phyloP scores from a whole-genome alignment of 2,888 invertebrate genomes.

The Drosophila meridiana region DNA sequence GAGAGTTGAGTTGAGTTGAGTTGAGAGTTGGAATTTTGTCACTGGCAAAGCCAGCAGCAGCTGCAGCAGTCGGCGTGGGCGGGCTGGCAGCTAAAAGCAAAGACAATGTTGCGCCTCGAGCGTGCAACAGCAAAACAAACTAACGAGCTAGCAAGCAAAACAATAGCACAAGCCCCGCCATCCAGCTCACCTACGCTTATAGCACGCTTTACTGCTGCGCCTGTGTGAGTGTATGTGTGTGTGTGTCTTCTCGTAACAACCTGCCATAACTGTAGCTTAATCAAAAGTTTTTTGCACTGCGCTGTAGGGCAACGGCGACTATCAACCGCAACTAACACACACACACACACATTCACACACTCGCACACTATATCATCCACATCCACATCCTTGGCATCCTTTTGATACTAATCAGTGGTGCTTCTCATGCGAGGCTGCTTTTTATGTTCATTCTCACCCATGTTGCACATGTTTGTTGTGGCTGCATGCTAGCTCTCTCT shows the following conservation, averaged over 20 bases:
- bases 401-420: constrained; percentile 75
- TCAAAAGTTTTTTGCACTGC: constrained; percentile 83
- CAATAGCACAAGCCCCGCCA: constrained; percentile 54
- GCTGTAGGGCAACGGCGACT: constrained; percentile 65
- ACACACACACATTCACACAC: constrained; percentile 28
- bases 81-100: constrained; percentile 42
- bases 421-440: constrained; percentile 61
- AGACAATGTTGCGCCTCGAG: constrained; percentile 66
- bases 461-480: constrained; percentile 60
- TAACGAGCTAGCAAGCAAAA: constrained; percentile 77
- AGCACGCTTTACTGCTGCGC: neutral
- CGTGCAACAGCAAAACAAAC: constrained; percentile 64
- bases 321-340: constrained; percentile 56
- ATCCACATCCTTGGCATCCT: constrained; percentile 48
- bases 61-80: neutral
- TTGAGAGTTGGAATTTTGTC: constrained; percentile 58
- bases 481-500: constrained; percentile 23
- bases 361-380: constrained; percentile 34
- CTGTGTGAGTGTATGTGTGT: constrained; percentile 15
- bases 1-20: constrained; percentile 35
- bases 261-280: constrained; percentile 83
- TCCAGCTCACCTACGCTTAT: neutral
- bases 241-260: constrained; percentile 58
- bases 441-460: constrained; percentile 52
- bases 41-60: constrained; percentile 47